Conservation (phyloP, 2,797 vertebrate species). For the Malurus splendens region DNA sequence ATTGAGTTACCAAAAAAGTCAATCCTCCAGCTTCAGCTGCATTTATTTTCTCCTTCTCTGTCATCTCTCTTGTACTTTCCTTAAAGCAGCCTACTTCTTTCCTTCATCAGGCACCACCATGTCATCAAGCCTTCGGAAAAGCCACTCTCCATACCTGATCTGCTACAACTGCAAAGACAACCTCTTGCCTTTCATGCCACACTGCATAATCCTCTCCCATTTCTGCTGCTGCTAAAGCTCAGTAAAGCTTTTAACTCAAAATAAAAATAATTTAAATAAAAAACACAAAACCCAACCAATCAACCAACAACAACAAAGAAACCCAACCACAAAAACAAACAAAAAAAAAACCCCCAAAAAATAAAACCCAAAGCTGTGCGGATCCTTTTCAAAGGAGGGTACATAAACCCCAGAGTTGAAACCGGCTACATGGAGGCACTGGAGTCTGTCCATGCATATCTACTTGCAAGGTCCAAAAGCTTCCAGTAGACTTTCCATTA, state of each 20-base stretch:
- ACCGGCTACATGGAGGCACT: background rate
- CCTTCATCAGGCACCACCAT: background rate
- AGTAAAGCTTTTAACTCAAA: background rate
- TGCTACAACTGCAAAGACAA: background rate
- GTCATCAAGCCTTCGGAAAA: background rate
- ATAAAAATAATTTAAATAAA: background rate
- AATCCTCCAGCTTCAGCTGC: background rate
- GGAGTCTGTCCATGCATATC: background rate
- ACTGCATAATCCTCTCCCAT: background rate
- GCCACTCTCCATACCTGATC: background rate
- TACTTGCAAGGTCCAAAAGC: background rate
- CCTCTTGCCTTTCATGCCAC: background rate
- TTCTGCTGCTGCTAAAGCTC: background rate
- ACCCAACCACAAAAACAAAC: background rate
- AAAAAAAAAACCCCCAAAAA: too few relatives aligned
- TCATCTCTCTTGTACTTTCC: background rate
- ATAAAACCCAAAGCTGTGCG: background rate
- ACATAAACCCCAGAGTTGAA: background rate
- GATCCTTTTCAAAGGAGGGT: background rate
- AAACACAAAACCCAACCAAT: background rate
- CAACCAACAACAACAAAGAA: background rate
- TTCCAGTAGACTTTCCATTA: background rate
- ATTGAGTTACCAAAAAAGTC: background rate
- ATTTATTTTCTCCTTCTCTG: background rate
- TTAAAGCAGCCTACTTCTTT: background rate